Percentiles rank a stretch among this genome's conserved stretches.
phyloP scores from a whole-genome alignment of 2,888 invertebrate genomes.

The Tenthredo livida region DNA sequence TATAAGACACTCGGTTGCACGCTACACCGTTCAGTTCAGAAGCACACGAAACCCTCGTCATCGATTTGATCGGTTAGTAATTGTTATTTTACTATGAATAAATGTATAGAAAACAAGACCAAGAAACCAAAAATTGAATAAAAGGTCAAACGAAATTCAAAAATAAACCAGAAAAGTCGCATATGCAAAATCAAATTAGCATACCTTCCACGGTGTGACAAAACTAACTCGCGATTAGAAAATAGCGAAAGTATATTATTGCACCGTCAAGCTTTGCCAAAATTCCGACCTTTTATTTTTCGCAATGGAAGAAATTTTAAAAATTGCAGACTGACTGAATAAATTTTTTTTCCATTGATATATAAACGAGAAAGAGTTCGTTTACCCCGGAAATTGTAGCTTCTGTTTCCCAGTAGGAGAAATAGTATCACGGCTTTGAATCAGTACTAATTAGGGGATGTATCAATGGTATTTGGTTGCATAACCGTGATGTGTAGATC shows the following conservation, averaged over 20 bases:
- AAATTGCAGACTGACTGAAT: neutral
- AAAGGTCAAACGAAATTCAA: neutral
- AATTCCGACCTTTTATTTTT: neutral
- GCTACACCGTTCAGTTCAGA: slow-evolving; percentile 38
- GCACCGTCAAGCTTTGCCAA: neutral
- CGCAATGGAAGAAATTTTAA: neutral
- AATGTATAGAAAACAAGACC: neutral
- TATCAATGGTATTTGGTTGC: neutral
- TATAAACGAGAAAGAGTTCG: neutral
- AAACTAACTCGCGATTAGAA: neutral
- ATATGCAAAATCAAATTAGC: neutral
- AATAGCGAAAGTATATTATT: neutral
- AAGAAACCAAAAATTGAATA: neutral
- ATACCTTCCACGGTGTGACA: neutral
- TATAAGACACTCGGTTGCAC: slow-evolving; percentile 45
- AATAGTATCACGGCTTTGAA: neutral
- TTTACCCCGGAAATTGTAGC: neutral
- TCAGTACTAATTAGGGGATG: neutral
- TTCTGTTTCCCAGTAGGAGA: neutral
- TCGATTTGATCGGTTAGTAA: slow-evolving; percentile 36
- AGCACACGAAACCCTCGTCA: slow-evolving; percentile 17
- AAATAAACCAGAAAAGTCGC: neutral
- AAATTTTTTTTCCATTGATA: neutral
- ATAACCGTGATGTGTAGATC: neutral
- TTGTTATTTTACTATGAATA: neutral